Base-by-base conservation (phyloP, 2,797 vertebrate genomes). In the Lutjanus campechanus region DNA sequence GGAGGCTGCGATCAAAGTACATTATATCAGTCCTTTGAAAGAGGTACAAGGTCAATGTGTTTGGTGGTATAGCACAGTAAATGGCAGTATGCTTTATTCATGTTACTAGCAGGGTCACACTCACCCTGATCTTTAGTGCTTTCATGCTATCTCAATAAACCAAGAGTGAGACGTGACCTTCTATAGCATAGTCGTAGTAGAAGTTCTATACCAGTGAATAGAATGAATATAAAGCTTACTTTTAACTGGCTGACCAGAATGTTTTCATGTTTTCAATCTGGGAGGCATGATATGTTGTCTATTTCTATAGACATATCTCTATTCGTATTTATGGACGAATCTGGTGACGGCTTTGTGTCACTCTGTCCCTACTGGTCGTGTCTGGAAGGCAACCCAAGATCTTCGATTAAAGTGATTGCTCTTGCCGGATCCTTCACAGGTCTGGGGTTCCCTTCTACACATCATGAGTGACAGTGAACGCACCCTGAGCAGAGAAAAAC, bases 121-220 rank as follows among this genome's bases (percentile, higher is more conserved):
- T 73, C 43, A 43, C 17, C 9, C 17, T 79, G 63, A 68, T 40
- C 51, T 73, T 74, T 50, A 11, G 11, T 47, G n/a, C 25, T 72
- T 67, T 86, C 6, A 63, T 43, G 49, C 59, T 7, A 64, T 63
- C 49, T 46, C 25, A 60, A 51, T 58, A 69, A 81, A 68, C 13
- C 11, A 20, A 12, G 49, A 25, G 20, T 59, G n/a, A 61, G 19
- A 56, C 3, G 25, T 3, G 3, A n/a, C n/a, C 8, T 53, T 40
- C 29, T 29, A 29, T 29, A 29, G 29, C 29, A 29, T 29, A 29
- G 29, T 4, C 2, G 29, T 29, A 29, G 4, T 29, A 29, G 2
- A 12, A 50, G 11, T 1, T 22, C 17, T 25, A 8, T 0, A 53
- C 2, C 51, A 17, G 7, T n/a, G 16, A 46, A 69, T 29, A 25